These are phyloP conservation scores for Scytalopus superciliaris DNA, from an alignment of 2,113 vertebrate genomes.

Conservation along the genomic window DNA sequence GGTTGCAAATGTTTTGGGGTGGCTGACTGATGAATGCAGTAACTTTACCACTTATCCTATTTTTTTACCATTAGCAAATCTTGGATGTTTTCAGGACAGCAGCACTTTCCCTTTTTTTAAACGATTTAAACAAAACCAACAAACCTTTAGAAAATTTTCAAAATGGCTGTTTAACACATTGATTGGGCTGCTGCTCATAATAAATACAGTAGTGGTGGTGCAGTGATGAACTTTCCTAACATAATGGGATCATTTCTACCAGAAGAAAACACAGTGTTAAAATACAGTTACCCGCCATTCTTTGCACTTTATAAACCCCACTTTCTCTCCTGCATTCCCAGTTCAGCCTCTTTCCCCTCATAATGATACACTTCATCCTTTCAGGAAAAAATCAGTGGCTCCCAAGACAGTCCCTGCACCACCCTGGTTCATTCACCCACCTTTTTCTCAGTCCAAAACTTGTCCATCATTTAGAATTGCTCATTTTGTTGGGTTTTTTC, in stretches of 20 bases:
- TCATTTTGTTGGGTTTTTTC: not conserved
- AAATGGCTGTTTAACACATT: not conserved
- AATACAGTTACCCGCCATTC: not conserved
- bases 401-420: not conserved
- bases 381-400: not conserved
- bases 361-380: not conserved
- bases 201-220: not conserved
- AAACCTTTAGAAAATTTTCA: not conserved
- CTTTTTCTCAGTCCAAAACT: not conserved
- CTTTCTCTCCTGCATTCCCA: not conserved
- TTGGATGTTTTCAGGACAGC: constrained; percentile 33
- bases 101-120: not conserved
- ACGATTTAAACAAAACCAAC: not conserved
- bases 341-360: not conserved
- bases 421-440: not conserved
- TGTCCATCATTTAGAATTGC: not conserved
- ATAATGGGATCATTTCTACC: not conserved
- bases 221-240: not conserved
- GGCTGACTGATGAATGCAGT: constrained; percentile 63
- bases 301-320: not conserved
- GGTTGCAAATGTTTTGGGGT: constrained; percentile 77
- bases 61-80: constrained; percentile 61
- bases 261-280: not conserved
- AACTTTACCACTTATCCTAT: constrained; percentile 60
- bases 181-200: not conserved